Conservation (phyloP, 2,888 invertebrate species). For the Physocephala rufipes region DNA sequence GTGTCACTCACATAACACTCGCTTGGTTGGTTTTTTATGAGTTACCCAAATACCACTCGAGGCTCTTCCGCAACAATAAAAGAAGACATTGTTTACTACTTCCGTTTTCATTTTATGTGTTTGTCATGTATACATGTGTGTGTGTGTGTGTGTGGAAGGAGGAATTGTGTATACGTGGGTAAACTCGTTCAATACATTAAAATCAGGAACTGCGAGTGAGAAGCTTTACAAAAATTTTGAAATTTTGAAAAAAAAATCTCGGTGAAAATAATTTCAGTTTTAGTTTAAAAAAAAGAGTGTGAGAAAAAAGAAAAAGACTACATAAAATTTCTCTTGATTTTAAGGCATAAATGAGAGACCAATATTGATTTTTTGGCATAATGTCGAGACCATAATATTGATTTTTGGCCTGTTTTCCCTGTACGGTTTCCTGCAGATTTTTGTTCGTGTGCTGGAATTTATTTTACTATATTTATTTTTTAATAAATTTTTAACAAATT, state of each 20-base stretch:
- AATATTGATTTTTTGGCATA: neutral
- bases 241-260: neutral
- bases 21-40: neutral
- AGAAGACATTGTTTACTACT: constrained; percentile 16
- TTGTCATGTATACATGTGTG: neutral
- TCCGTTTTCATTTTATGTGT: constrained; percentile 7
- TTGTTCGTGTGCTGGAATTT: no score
- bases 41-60: neutral
- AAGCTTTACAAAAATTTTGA: neutral
- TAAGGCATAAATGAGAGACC: no score
- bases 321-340: no score
- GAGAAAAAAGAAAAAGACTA: neutral
- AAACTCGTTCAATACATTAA: neutral
- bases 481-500: no score
- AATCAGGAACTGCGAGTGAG: neutral
- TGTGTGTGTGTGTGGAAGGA: neutral
- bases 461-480: no score
- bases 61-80: constrained; percentile 8
- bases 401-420: no score
- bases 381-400: neutral
- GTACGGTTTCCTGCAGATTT: no score
- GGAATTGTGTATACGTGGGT: neutral
- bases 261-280: neutral
- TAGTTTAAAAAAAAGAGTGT: neutral
- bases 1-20: constrained; percentile 5